phyloP scores from a whole-genome alignment of 2,797 vertebrate species.

The Scyliorhinus canicula region DNA sequence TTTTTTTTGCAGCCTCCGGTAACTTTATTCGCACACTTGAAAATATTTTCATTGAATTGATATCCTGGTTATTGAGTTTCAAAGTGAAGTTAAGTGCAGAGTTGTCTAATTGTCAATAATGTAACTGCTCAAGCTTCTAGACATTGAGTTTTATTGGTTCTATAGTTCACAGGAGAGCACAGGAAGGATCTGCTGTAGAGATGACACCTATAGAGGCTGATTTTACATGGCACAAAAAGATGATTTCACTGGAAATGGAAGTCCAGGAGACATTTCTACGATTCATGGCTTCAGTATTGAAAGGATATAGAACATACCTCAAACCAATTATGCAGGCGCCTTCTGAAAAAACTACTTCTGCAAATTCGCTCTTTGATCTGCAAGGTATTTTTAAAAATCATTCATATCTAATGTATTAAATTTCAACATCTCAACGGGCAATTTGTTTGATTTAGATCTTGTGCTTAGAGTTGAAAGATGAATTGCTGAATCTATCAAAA shows the following conservation, averaged over 20 bases:
- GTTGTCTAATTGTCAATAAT: neutral
- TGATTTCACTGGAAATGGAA: conserved; percentile 85
- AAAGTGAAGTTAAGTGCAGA: neutral
- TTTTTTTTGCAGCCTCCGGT: neutral
- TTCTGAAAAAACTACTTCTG: conserved; percentile 89
- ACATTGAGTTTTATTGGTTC: neutral
- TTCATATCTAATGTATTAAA: neutral
- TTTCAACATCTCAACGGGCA: neutral
- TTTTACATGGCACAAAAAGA: conserved; percentile 94
- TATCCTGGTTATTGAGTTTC: neutral
- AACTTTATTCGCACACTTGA: neutral
- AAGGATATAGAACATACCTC: conserved; percentile 88
- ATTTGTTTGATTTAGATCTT: neutral
- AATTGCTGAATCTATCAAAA: neutral
- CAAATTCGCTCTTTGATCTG: conserved; percentile 84
- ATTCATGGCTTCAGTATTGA: conserved; percentile 94
- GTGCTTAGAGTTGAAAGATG: neutral
- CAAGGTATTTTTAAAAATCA: conserved; percentile 65
- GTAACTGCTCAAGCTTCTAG: neutral
- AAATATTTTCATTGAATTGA: neutral
- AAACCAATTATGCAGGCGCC: conserved; percentile 91
- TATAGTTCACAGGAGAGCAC: conserved; percentile 64
- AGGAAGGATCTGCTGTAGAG: conserved; percentile 75
- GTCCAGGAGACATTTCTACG: conserved; percentile 90
- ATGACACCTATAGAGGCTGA: conserved; percentile 93